Evolutionary conservation across 2,888 invertebrate genomes (phyloP).

Genomic region (Beris morrisii): DNA sequence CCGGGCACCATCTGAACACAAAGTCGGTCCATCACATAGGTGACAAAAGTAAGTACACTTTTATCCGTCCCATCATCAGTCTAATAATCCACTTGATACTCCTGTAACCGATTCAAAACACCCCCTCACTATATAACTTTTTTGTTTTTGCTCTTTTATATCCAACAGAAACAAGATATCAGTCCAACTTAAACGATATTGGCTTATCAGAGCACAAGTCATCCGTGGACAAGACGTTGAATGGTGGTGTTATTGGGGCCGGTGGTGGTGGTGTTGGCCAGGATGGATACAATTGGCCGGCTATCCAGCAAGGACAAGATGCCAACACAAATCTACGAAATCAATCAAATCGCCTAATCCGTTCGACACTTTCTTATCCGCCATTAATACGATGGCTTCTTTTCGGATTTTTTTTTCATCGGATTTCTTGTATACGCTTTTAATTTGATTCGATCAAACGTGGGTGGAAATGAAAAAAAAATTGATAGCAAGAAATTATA

Average conservation of each 20-base stretch:
- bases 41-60: constrained; percentile 38
- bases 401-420: background rate
- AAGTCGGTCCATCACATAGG: constrained; percentile 29
- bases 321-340: constrained; percentile 20
- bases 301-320: constrained; percentile 29
- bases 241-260: constrained; percentile 34
- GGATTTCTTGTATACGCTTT: background rate
- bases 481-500: background rate
- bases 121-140: too few relatives aligned
- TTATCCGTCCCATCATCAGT: background rate
- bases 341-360: constrained; percentile 29
- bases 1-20: constrained; percentile 41
- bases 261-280: constrained; percentile 6
- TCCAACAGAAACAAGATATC: constrained; percentile 69
- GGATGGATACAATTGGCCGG: constrained; percentile 29
- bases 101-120: too few relatives aligned
- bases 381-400: constrained; percentile 20
- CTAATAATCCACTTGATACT: constrained; percentile 18
- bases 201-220: constrained; percentile 76
- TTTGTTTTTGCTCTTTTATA: constrained; percentile 39
- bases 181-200: constrained; percentile 75
- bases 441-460: background rate
- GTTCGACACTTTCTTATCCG: constrained; percentile 21
- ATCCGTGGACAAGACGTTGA: constrained; percentile 51
- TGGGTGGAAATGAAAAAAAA: background rate